These are phyloP conservation scores for Ceraclea dissimilis DNA, from an alignment of 2,888 invertebrate species.

Conservation along the genomic window DNA sequence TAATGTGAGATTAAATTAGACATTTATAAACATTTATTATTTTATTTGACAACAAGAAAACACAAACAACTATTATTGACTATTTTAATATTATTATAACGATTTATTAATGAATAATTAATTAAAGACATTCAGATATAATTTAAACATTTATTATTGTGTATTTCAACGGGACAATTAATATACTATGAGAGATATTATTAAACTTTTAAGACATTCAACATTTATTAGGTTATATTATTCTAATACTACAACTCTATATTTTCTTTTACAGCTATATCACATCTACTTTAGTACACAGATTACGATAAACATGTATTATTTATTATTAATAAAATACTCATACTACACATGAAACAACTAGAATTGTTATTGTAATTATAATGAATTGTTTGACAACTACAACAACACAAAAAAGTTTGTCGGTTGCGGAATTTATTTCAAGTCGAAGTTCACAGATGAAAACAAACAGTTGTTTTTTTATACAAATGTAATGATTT, in stretches of 20 bases:
- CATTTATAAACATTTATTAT: neutral
- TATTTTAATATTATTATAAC: neutral
- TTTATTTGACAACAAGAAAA: neutral
- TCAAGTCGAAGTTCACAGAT: neutral
- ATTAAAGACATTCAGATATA: neutral
- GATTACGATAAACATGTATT: constrained; percentile 18
- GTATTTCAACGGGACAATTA: neutral
- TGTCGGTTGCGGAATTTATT: neutral
- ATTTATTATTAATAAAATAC: constrained; percentile 3
- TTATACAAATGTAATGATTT: neutral
- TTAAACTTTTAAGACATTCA: constrained; percentile 6
- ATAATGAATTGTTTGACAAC: neutral
- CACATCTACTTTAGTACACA: constrained; percentile 24
- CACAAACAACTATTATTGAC: neutral
- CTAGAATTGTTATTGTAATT: neutral
- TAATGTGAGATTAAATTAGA: neutral
- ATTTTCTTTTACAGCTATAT: constrained; percentile 16
- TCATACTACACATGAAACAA: constrained; percentile 18
- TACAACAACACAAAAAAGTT: neutral
- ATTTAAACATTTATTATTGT: constrained; percentile 2
- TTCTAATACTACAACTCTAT: neutral
- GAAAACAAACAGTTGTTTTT: neutral
- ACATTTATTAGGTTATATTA: constrained; percentile 17
- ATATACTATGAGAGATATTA: neutral
- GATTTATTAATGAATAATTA: neutral